Base-by-base conservation (phyloP, 64 coral and sea anemone genomes). In the Orbicella faveolata region DNA sequence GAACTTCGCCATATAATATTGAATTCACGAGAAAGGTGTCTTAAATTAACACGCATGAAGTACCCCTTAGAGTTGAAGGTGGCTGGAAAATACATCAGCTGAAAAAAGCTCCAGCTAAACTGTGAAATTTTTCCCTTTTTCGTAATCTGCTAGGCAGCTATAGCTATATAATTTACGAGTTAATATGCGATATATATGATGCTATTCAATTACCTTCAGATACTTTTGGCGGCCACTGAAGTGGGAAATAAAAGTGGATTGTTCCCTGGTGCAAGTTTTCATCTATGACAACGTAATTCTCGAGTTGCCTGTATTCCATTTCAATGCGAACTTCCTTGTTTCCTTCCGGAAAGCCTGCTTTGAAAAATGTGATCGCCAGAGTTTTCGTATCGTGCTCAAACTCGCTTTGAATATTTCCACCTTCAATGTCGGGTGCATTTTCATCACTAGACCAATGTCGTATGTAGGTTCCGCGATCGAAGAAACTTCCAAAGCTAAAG, bases 281-380 rank as follows among this genome's bases (percentile, higher is more conserved):
- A 55, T 96, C 94, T 17, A 89, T 80, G 15, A 96, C 41, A 26
- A 96, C 63, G 64, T 89, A 96, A 61, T 79, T 84, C 37, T 96
- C 94, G 76, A 96, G 84, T 54, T 96, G 94, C 34, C 89, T 92
- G 80, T 92, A 92, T 77, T 96, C 94, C 35, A 96, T 92, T 75
- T 92, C 94, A 25, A 96, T n/a, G 26, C 90, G 72, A 80, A 79
- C 77, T 63, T 89, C 94, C 33, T 83, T 68, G 13, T 78, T 78
- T 23, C 57, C 90, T 4, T 86, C 52, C 0, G n/a, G 18, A 0
- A n/a, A 34, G 34, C 25, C 64, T 9, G 19, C 55, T 48, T 92
- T 55, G 79, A 76, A 81, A 52, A 84, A 92, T 2, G 52, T 44
- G 20, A 96, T 59, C 0, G 63, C 73, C 33, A 96, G 51, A 6